Evolutionary conservation across 2,888 invertebrate species (phyloP).

Genomic region (Xestia rhomboidea): DNA sequence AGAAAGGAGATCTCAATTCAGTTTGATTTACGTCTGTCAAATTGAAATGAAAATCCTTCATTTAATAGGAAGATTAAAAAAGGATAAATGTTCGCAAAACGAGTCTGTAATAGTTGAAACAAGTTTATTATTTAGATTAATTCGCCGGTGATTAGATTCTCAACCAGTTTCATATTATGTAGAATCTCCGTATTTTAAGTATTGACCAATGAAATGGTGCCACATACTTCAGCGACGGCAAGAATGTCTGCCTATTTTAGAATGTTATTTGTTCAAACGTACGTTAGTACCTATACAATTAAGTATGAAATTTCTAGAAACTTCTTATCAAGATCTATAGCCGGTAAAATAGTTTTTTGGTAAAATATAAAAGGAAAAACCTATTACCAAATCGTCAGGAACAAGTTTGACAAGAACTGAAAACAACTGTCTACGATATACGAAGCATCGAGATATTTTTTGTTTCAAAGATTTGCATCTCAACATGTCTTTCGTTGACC

Average conservation of each 20-base stretch:
- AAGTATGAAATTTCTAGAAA: constrained; percentile 31
- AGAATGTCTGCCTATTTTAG: constrained; percentile 22
- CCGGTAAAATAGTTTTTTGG: not conserved
- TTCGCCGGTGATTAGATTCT: constrained; percentile 30
- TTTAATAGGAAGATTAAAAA: constrained; percentile 29
- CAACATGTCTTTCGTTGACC: constrained; percentile 47
- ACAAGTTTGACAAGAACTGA: not conserved
- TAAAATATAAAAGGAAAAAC: constrained; percentile 1
- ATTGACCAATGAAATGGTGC: constrained; percentile 61
- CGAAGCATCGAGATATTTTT: constrained; percentile 24
- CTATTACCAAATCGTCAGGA: not conserved
- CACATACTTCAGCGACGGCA: constrained; percentile 43
- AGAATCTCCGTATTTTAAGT: constrained; percentile 31
- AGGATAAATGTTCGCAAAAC: constrained; percentile 46
- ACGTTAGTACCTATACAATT: not conserved
- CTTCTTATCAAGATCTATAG: not conserved
- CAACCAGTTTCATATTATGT: constrained; percentile 61
- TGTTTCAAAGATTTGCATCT: constrained; percentile 3
- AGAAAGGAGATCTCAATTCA: constrained; percentile 43
- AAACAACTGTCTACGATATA: constrained; percentile 35
- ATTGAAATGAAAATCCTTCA: constrained; percentile 47
- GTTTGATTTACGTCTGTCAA: constrained; percentile 27
- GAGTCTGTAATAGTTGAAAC: constrained; percentile 26
- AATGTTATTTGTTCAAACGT: constrained; percentile 36
- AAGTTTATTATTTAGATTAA: constrained; percentile 46